Conservation (phyloP, 2,888 invertebrate species). For the Zaprionus obscuricornis region DNA sequence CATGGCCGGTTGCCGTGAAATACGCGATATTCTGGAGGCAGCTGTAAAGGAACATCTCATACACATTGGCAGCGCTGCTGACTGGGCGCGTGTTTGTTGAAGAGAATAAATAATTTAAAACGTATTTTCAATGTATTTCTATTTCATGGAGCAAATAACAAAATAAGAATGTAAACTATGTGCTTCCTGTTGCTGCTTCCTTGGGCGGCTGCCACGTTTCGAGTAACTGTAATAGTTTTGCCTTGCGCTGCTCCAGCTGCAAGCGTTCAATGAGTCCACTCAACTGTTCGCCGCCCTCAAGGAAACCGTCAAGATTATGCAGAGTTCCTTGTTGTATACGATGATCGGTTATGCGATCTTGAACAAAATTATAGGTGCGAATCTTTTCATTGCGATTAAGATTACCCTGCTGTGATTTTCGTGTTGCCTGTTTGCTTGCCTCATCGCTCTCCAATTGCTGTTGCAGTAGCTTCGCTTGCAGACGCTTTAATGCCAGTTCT, state of each 20-base stretch:
- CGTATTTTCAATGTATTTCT: no score
- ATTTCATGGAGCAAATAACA: no score
- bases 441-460: slow-evolving; percentile 21
- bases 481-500: not conserved
- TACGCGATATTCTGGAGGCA: slow-evolving; percentile 91
- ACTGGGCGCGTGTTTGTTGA: slow-evolving; percentile 86
- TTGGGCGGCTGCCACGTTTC: slow-evolving; percentile 53
- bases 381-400: slow-evolving; percentile 97
- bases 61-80: slow-evolving; percentile 86
- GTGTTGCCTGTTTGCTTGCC: slow-evolving; percentile 73
- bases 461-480: not conserved
- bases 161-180: no score
- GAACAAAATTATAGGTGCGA: slow-evolving; percentile 97
- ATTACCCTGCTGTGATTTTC: slow-evolving; percentile 87
- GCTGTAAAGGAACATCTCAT: slow-evolving; percentile 91
- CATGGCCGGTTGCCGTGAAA: slow-evolving; percentile 93
- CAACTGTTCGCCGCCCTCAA: slow-evolving; percentile 88
- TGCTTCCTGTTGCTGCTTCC: slow-evolving; percentile 27
- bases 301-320: slow-evolving; percentile 89
- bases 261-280: slow-evolving; percentile 85
- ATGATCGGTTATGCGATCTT: slow-evolving; percentile 98
- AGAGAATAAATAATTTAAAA: slow-evolving; percentile 73
- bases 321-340: slow-evolving; percentile 86
- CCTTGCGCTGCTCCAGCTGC: slow-evolving; percentile 80
- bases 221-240: slow-evolving; percentile 75